Conservation (phyloP, 2,113 vertebrate species). For the Suncus etruscus region DNA sequence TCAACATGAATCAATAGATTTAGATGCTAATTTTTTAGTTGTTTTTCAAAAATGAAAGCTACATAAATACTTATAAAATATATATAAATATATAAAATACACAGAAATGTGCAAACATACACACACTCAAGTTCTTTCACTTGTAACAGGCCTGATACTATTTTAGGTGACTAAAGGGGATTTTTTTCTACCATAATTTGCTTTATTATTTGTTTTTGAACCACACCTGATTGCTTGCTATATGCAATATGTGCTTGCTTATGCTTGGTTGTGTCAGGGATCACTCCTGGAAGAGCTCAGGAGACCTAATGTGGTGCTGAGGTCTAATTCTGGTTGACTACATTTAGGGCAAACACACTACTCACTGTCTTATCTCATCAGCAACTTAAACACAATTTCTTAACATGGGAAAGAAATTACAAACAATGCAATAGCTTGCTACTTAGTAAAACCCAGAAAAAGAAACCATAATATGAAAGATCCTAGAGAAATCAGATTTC, state of each 20-base stretch:
- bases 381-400: conserved; percentile 53
- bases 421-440: not conserved
- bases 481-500: not conserved
- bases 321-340: too few relatives aligned
- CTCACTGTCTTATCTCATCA: too few relatives aligned
- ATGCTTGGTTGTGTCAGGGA: too few relatives aligned
- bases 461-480: not conserved
- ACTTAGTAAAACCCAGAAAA: rapidly evolving
- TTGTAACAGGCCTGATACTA: conserved; percentile 20
- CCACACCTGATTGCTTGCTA: too few relatives aligned
- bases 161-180: conserved; percentile 57
- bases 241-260: too few relatives aligned
- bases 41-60: conserved; percentile 51
- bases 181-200: not conserved
- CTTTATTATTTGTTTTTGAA: too few relatives aligned
- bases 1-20: not conserved
- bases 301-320: too few relatives aligned
- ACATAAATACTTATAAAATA: conserved; percentile 6
- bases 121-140: conserved; percentile 53
- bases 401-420: conserved; percentile 52
- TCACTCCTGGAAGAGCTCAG: too few relatives aligned
- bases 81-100: not conserved
- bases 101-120: conserved; percentile 74
- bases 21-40: conserved; percentile 23
- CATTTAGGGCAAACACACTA: too few relatives aligned